Evolutionary conservation across 2,888 invertebrate genomes (phyloP).

Genomic region (Proisotoma minuta): DNA sequence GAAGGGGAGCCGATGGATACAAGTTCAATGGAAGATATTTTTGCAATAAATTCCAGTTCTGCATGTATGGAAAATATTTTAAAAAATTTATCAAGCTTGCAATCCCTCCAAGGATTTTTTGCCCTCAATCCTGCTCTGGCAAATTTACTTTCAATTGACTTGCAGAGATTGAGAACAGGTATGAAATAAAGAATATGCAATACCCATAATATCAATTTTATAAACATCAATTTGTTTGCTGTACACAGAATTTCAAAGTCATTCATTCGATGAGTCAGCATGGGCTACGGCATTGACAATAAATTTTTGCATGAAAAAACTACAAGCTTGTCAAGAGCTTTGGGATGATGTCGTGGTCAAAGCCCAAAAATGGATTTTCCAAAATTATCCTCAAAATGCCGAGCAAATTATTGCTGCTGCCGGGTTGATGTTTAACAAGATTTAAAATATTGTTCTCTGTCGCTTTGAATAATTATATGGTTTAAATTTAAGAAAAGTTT

Average conservation of each 20-base stretch:
- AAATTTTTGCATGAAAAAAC: neutral
- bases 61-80: no score
- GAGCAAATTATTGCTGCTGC: no score
- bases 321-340: neutral
- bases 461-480: no score
- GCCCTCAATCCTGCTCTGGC: neutral
- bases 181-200: neutral
- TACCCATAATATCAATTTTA: no score
- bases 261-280: neutral
- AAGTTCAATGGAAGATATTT: neutral
- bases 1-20: neutral
- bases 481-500: no score
- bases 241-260: neutral
- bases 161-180: neutral
- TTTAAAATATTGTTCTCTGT: no score
- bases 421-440: no score
- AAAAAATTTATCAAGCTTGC: neutral
- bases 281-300: neutral
- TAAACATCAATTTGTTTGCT: no score
- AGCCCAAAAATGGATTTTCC: neutral
- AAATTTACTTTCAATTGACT: neutral
- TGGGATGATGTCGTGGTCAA: neutral
- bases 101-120: neutral
- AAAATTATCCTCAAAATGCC: neutral
- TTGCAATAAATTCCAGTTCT: no score